Conservation (phyloP, 64 coral and sea anemone species). For the Cladopsammia gracilis region DNA sequence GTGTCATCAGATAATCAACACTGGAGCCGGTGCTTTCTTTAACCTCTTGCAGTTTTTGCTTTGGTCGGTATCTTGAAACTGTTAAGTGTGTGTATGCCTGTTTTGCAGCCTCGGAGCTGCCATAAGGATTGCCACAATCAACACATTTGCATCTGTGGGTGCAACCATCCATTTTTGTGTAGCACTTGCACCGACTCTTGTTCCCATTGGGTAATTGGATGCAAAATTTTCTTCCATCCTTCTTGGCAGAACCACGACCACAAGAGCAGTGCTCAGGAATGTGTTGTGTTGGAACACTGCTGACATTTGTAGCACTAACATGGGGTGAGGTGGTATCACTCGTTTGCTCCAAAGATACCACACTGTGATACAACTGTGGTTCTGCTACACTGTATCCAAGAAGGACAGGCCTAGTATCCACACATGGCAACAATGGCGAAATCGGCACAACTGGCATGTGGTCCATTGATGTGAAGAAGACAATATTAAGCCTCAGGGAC, state of each 20-base stretch:
- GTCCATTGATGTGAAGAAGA: conserved; percentile 8
- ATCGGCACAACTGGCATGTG: conserved; percentile 34
- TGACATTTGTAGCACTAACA: background rate
- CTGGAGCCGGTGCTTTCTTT: conserved; percentile 20
- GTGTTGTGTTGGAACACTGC: background rate
- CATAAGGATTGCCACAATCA: conserved; percentile 59
- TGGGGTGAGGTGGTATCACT: background rate
- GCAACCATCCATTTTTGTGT: background rate
- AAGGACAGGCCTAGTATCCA: background rate
- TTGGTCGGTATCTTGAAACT: conserved; percentile 34
- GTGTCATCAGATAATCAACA: background rate
- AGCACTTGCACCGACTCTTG: conserved; percentile 32
- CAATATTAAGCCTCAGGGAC: background rate
- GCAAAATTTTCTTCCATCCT: conserved; percentile 49
- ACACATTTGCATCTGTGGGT: conserved; percentile 43
- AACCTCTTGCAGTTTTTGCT: conserved; percentile 48
- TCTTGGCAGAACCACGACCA: conserved; percentile 38
- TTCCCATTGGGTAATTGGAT: background rate
- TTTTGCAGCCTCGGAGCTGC: conserved; percentile 13
- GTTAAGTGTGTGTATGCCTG: conserved; percentile 30
- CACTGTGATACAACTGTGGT: conserved; percentile 12
- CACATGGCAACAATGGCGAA: background rate
- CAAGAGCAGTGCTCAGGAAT: background rate
- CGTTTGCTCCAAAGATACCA: background rate
- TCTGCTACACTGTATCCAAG: background rate